phyloP scores from a whole-genome alignment of 2,113 vertebrate species.

The Triplophysa dalaica region DNA sequence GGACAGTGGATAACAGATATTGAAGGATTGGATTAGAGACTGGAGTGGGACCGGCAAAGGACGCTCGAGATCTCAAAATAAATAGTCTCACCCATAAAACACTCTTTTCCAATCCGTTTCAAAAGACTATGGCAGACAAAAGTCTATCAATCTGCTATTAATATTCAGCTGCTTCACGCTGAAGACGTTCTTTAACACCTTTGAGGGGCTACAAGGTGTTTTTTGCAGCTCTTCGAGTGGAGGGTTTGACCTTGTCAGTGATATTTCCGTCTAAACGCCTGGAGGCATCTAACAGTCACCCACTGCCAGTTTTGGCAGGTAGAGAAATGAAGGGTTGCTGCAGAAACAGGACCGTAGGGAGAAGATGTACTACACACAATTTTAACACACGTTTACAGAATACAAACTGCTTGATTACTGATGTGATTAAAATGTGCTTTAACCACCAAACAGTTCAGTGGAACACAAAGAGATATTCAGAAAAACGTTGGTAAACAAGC shows the following conservation, averaged over 20 bases:
- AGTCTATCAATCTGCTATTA: constrained; percentile 21
- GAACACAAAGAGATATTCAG: too few relatives aligned
- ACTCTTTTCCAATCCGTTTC: not conserved
- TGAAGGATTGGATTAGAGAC: too few relatives aligned
- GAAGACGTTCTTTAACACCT: constrained; percentile 52
- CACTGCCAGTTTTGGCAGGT: constrained; percentile 64
- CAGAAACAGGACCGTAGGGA: constrained; percentile 69
- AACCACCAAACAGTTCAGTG: too few relatives aligned
- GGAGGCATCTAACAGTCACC: constrained; percentile 58
- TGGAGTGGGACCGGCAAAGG: too few relatives aligned
- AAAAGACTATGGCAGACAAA: constrained; percentile 1
- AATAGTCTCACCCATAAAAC: not conserved
- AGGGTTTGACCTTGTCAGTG: constrained; percentile 72
- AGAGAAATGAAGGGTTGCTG: constrained; percentile 66
- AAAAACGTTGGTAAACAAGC: too few relatives aligned
- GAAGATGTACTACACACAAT: constrained; percentile 55
- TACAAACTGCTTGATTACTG: not conserved
- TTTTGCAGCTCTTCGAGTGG: constrained; percentile 62
- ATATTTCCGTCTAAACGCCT: constrained; percentile 64
- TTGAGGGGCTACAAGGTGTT: constrained; percentile 59
- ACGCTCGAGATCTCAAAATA: too few relatives aligned
- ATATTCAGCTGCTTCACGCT: constrained; percentile 46
- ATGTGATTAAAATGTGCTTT: not conserved
- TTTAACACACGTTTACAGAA: not conserved
- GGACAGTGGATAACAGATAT: too few relatives aligned